These are phyloP conservation scores for Apostichopus japonicus DNA, from an alignment of 35 echinoderm and acorn worm species.

Conservation along the genomic window DNA sequence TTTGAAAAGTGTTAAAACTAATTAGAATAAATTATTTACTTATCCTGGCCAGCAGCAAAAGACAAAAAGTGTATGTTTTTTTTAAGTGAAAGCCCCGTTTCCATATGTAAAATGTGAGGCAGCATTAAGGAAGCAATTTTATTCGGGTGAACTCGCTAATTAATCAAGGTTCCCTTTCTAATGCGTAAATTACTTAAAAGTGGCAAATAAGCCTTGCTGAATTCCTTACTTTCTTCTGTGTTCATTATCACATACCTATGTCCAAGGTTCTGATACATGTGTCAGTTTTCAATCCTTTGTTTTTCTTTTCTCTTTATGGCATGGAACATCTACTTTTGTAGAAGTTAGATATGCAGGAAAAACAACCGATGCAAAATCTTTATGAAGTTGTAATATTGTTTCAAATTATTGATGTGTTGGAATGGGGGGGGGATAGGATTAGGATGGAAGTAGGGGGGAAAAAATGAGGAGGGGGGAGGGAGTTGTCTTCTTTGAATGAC, in stretches of 20 bases:
- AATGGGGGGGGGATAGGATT: neutral
- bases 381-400: neutral
- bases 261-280: conserved; percentile 1
- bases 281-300: neutral
- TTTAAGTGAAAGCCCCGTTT: too few relatives aligned
- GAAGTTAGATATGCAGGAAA: neutral
- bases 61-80: too few relatives aligned
- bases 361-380: neutral
- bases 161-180: too few relatives aligned
- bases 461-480: neutral
- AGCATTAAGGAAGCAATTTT: too few relatives aligned
- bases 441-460: neutral
- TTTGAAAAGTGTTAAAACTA: too few relatives aligned
- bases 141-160: too few relatives aligned
- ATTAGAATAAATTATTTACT: too few relatives aligned
- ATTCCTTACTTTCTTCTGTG: neutral
- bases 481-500: neutral
- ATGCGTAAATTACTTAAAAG: neutral
- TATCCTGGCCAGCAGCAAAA: too few relatives aligned
- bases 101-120: too few relatives aligned
- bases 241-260: neutral
- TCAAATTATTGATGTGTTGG: neutral
- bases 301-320: neutral
- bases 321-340: neutral
- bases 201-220: neutral